Evolutionary conservation across 1,140 invertebrate genomes (phyloP), one percentile per base, ranked within the genome.

Genomic region (Drosophila arizonae): DNA sequence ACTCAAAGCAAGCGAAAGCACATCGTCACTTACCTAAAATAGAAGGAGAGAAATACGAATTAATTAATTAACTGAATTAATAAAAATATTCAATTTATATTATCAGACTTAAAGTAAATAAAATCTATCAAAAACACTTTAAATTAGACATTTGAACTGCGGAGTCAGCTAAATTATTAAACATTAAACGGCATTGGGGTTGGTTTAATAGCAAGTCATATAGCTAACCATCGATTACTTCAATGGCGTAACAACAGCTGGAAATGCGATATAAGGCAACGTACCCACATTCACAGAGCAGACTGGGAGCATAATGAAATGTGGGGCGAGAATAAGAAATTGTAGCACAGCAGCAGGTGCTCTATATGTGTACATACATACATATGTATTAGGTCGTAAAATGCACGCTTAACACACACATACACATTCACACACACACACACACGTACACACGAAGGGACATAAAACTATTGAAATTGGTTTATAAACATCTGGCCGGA

Each of bases 1-100:
- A 61, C 76, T 90, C 72, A 91, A 91, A 73, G 90, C 90, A 74
- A 90, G 63, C 68, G 90, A 81, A 79, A 91, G 82, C 74, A 91
- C 77, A 48, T 91, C 90, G 55, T 91, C 90, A 91, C 90, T 91
- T 91, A 91, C 90, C 90, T 91, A 36, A 2, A 89, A 90, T 90
- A 36, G 1, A 89, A 90, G 61, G 21, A 78, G 2, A 70, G 63
- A 66, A 64, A 50, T 10, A 46, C 28, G 15, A 50, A 15, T 30
- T 6, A 30, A 17, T 54, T n/a, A n/a, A n/a, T n/a, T n/a, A n/a
- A n/a, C 28, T 28, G 15, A 50, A 15, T 30, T 6, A 30, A 17
- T 54, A 30, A 15, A 62, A 28, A 65, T 52, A 9, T 1, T 9
- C 5, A 33, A 10, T 33, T 33, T 33, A 24, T 30, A 30, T 30